Evolutionary conservation across 2,797 vertebrate genomes (phyloP).

Genomic region (Crenichthys baileyi): DNA sequence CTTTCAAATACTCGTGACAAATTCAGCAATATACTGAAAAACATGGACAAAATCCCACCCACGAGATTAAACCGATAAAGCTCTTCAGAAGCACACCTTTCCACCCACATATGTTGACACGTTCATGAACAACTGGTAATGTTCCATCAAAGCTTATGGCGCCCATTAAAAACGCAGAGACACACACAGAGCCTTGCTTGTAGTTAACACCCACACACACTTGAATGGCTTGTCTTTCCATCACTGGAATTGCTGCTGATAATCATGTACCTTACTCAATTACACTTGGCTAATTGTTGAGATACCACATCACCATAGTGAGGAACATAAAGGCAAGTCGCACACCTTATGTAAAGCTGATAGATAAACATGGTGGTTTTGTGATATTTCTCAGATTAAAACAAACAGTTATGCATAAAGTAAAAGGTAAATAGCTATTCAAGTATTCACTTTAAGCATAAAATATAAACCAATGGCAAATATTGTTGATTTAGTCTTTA

Average conservation of each 20-base stretch:
- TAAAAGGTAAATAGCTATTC: conserved; percentile 69
- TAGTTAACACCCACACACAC: conserved; percentile 66
- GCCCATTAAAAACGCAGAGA: conserved; percentile 61
- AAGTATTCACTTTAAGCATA: conserved; percentile 48
- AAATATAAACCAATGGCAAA: conserved; percentile 40
- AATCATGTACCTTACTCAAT: conserved; percentile 70
- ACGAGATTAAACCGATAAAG: conserved; percentile 74
- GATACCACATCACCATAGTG: conserved; percentile 52
- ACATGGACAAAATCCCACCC: conserved; percentile 71
- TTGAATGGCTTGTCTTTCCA: conserved; percentile 62
- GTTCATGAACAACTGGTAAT: conserved; percentile 75
- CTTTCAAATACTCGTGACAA: conserved; percentile 54
- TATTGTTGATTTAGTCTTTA: conserved; percentile 41
- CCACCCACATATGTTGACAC: conserved; percentile 79
- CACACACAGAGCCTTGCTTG: conserved; percentile 47
- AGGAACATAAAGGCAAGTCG: conserved; percentile 36
- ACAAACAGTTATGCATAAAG: conserved; percentile 33
- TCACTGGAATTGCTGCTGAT: conserved; percentile 65
- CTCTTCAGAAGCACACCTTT: conserved; percentile 75
- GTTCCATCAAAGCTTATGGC: conserved; percentile 77
- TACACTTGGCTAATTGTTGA: conserved; percentile 75
- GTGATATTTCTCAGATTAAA: conserved; percentile 23
- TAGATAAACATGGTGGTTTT: not conserved
- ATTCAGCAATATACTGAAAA: conserved; percentile 65
- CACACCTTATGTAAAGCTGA: conserved; percentile 8